Conservation (phyloP, 2,797 vertebrate species). For the Lycodopsis pacificus region DNA sequence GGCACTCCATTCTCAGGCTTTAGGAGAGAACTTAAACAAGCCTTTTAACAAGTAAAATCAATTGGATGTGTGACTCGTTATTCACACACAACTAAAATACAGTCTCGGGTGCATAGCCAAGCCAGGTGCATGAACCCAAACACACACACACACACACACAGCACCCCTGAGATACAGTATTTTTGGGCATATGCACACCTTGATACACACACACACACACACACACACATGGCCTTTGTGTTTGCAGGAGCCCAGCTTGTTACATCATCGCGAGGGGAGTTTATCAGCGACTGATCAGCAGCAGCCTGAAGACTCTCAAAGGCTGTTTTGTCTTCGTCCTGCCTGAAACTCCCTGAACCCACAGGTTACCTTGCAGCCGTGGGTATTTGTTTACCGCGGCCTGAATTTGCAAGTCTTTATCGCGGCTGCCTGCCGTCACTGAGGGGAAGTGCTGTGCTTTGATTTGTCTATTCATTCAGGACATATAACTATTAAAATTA, state of each 20-base stretch:
- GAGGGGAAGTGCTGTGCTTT: constrained; percentile 70
- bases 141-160: constrained; percentile 24
- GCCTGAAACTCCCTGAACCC: constrained; percentile 83
- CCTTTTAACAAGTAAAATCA: constrained; percentile 54
- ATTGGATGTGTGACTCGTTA: constrained; percentile 41
- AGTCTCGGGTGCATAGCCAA: constrained; percentile 21
- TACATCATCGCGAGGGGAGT: constrained; percentile 79
- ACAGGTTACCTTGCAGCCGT: constrained; percentile 77
- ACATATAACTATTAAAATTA: neutral
- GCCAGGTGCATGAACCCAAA: constrained; percentile 44
- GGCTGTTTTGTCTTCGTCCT: constrained; percentile 87
- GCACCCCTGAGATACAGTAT: constrained; percentile 33
- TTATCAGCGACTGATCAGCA: constrained; percentile 84
- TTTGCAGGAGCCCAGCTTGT: constrained; percentile 71
- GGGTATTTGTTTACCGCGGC: constrained; percentile 85
- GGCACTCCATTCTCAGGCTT: constrained; percentile 51
- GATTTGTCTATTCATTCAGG: constrained; percentile 18
- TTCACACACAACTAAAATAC: constrained; percentile 15
- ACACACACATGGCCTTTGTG: constrained; percentile 65
- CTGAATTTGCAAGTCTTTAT: constrained; percentile 81
- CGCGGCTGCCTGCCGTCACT: constrained; percentile 59
- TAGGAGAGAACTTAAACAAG: constrained; percentile 34
- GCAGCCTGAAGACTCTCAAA: constrained; percentile 83
- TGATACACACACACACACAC: constrained; percentile 31
- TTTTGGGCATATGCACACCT: constrained; percentile 37